Evolutionary conservation across 1,140 invertebrate species (phyloP).

Genomic region (Zaprionus capensis): DNA sequence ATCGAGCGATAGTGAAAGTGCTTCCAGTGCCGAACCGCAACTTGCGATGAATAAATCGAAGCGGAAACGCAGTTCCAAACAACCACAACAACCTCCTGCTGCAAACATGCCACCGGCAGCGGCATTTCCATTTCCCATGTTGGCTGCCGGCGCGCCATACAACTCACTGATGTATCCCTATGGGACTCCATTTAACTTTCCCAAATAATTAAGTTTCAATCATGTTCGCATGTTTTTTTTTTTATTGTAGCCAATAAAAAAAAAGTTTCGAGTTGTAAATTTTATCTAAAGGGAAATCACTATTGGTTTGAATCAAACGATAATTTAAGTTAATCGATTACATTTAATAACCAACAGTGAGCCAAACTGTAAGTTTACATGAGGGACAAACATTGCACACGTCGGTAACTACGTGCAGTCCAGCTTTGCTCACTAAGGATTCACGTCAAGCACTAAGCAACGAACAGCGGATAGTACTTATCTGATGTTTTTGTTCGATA

Average conservation of each 20-base stretch:
- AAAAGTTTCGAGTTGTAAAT: no score
- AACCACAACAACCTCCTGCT: background rate
- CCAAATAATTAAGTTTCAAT: conserved; percentile 37
- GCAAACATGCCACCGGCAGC: conserved; percentile 38
- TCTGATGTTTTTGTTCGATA: no score
- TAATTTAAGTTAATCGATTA: background rate
- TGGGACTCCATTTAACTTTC: conserved; percentile 55
- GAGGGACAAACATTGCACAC: no score
- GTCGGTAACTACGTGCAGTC: no score
- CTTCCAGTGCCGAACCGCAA: conserved; percentile 52
- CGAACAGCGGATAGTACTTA: no score
- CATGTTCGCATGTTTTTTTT: no score
- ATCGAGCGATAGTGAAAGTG: conserved; percentile 39
- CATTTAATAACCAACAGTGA: background rate
- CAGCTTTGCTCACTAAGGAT: no score
- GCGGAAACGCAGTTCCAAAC: conserved; percentile 55
- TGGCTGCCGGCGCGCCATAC: conserved; percentile 61
- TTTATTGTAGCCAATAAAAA: no score
- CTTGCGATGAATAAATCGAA: conserved; percentile 39
- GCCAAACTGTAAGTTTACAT: background rate
- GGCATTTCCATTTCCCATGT: conserved; percentile 59
- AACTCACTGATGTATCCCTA: conserved; percentile 70
- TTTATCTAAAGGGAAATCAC: no score
- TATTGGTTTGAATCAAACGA: background rate
- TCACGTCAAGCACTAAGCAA: no score